Conservation (phyloP, 2,113 vertebrate genomes). For the Amia ocellicauda region DNA sequence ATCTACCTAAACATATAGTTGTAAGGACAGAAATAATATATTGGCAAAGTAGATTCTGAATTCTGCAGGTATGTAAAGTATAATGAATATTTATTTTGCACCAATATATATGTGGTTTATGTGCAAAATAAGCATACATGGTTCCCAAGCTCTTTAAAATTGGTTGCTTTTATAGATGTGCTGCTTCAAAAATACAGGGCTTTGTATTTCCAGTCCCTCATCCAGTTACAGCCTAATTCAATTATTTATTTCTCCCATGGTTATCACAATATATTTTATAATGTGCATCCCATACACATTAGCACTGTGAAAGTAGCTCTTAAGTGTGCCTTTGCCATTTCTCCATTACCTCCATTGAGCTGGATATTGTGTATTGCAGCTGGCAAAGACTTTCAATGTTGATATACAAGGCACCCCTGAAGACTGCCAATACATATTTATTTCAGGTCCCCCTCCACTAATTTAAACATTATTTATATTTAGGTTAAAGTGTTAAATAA, state of each 20-base stretch:
- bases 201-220: not conserved
- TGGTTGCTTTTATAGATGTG: not conserved
- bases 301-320: not conserved
- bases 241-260: slow-evolving; percentile 7
- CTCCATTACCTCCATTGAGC: not conserved
- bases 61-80: no score
- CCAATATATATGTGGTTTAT: no score
- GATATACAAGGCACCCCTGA: slow-evolving; percentile 29
- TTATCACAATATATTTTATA: slow-evolving; percentile 17
- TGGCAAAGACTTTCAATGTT: slow-evolving; percentile 18
- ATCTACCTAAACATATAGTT: no score
- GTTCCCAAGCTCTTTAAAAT: slow-evolving; percentile 15
- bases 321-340: not conserved
- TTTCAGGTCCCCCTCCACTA: slow-evolving; percentile 24
- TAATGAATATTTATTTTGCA: no score
- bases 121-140: no score
- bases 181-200: slow-evolving; percentile 3
- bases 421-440: slow-evolving; percentile 32
- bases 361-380: slow-evolving; percentile 26
- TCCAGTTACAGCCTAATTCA: slow-evolving; percentile 13
- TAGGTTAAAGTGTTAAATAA: no score
- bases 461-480: no score
- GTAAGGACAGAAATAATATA: no score
- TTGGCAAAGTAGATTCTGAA: no score
- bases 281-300: not conserved